A percentile compares a stretch with the other conserved stretches of the same genome.
These are phyloP conservation scores for Limnephilus auricula DNA, from an alignment of 2,888 invertebrate species.

Conservation along the genomic window DNA sequence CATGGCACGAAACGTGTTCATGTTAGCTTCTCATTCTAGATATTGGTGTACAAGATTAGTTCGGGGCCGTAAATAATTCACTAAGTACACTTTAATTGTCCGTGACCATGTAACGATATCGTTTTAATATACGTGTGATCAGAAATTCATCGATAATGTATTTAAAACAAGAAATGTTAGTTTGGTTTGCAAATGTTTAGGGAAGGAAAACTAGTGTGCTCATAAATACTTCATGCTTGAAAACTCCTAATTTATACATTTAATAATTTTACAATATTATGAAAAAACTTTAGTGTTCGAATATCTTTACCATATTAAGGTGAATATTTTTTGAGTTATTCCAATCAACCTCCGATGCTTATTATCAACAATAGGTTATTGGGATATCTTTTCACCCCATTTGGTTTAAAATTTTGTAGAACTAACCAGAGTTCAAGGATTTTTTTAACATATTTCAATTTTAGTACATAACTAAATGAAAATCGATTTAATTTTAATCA, in stretches of 20 bases:
- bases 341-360: too few relatives aligned
- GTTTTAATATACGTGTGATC: neutral
- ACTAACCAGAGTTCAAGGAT: too few relatives aligned
- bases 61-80: neutral
- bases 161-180: neutral
- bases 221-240: neutral
- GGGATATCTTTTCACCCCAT: too few relatives aligned
- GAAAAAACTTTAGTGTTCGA: neutral
- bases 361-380: too few relatives aligned
- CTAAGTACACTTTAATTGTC: neutral
- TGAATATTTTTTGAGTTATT: too few relatives aligned
- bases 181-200: neutral
- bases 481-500: too few relatives aligned
- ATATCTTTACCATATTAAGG: too few relatives aligned
- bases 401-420: too few relatives aligned
- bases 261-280: neutral
- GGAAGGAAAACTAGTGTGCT: neutral
- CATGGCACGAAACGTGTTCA: constrained; percentile 19
- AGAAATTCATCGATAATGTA: neutral
- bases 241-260: neutral
- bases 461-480: too few relatives aligned
- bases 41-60: neutral
- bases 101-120: neutral
- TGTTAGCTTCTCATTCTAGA: neutral
- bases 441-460: too few relatives aligned